phyloP scores from a whole-genome alignment of 2,113 vertebrate species.

The Scopus umbretta region DNA sequence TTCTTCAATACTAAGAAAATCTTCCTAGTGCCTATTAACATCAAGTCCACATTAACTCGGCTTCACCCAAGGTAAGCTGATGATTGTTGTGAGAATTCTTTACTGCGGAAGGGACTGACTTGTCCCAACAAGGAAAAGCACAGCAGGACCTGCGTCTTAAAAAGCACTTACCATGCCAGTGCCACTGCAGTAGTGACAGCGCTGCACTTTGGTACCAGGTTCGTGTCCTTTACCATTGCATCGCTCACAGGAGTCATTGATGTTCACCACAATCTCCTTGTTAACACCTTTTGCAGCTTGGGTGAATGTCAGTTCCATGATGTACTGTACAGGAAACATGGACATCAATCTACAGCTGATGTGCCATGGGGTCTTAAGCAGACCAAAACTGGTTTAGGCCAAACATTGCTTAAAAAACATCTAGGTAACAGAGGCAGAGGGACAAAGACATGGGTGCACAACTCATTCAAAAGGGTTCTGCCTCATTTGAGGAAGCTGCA shows the following conservation, averaged over 20 bases:
- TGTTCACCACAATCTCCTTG: constrained; percentile 87
- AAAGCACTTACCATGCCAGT: constrained; percentile 87
- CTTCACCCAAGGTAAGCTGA: background rate
- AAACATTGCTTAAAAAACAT: background rate
- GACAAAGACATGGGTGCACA: background rate
- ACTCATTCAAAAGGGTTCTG: background rate
- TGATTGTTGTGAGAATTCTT: background rate
- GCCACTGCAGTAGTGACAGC: constrained; percentile 87
- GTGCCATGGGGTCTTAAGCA: background rate
- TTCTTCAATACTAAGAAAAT: background rate
- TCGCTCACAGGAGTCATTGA: constrained; percentile 84
- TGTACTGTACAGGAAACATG: constrained; percentile 71
- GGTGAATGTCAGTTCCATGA: constrained; percentile 94
- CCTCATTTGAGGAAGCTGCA: background rate
- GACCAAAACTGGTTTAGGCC: background rate
- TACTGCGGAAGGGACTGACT: background rate
- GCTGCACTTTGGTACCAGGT: constrained; percentile 88
- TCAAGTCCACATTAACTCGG: background rate
- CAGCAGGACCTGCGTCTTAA: background rate
- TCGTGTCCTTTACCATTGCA: constrained; percentile 89
- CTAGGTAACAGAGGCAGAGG: background rate
- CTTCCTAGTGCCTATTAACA: background rate
- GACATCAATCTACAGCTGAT: background rate
- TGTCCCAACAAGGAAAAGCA: background rate
- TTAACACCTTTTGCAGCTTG: constrained; percentile 97